phyloP scores from a whole-genome alignment of 2,113 vertebrate genomes.

The Rutilus rutilus region DNA sequence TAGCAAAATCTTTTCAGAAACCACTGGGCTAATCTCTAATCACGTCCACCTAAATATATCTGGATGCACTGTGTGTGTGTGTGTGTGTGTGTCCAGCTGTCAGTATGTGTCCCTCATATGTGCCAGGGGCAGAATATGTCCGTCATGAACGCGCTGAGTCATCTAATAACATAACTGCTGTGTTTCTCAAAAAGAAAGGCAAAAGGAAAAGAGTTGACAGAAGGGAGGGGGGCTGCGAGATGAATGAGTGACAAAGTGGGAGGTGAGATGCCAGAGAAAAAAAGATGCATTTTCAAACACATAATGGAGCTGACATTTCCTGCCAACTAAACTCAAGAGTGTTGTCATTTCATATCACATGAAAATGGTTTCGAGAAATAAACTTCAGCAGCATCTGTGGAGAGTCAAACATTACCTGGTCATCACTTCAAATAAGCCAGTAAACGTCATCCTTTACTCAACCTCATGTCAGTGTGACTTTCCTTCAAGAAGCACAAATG shows the following conservation, averaged over 20 bases:
- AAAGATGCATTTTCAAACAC: neutral
- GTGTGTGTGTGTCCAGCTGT: neutral
- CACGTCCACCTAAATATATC: neutral
- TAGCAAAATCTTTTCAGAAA: neutral
- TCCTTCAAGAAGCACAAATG: neutral
- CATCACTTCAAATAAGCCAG: neutral
- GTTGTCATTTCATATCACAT: neutral
- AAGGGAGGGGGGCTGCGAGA: neutral
- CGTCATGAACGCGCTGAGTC: neutral
- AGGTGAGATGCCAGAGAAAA: neutral
- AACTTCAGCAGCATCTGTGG: neutral
- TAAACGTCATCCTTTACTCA: neutral
- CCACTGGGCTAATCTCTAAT: neutral
- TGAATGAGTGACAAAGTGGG: constrained; percentile 7
- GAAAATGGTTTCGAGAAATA: constrained; percentile 12
- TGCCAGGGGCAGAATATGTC: constrained; percentile 17
- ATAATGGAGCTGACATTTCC: constrained; percentile 28
- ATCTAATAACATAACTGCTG: constrained; percentile 44
- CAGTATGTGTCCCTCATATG: neutral
- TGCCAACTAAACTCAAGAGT: neutral
- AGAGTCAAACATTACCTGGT: neutral
- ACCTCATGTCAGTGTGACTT: neutral
- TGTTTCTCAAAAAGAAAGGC: constrained; percentile 26
- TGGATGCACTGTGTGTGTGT: neutral
- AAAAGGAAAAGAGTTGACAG: neutral